These are phyloP conservation scores for Pimpla rufipes DNA, from an alignment of 2,888 invertebrate genomes.

Conservation along the genomic window DNA sequence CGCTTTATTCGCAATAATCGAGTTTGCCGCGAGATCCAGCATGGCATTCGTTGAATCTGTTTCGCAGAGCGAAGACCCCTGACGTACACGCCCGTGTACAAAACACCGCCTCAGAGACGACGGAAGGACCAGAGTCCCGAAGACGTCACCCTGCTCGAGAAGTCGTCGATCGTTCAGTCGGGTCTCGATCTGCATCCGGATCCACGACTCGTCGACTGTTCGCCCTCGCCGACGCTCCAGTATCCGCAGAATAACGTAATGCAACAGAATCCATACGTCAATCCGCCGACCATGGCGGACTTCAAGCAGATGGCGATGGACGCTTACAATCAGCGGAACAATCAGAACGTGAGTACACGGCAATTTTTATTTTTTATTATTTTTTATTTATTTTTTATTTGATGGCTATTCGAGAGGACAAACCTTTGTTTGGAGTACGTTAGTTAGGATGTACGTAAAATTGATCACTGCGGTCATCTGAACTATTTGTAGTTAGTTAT, in stretches of 20 bases:
- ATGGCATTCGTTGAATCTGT: slow-evolving; percentile 78
- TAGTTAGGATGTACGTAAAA: too few species aligned
- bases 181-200: slow-evolving; percentile 79
- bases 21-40: slow-evolving; percentile 63
- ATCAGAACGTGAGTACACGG: slow-evolving; percentile 79
- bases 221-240: slow-evolving; percentile 76
- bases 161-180: slow-evolving; percentile 80
- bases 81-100: slow-evolving; percentile 82
- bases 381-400: too few species aligned
- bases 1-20: slow-evolving; percentile 67
- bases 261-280: slow-evolving; percentile 76
- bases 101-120: slow-evolving; percentile 82
- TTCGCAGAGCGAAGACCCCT: slow-evolving; percentile 82
- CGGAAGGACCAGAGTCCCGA: slow-evolving; percentile 78
- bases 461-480: too few species aligned
- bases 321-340: slow-evolving; percentile 82
- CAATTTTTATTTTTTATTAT: not conserved
- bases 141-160: slow-evolving; percentile 78
- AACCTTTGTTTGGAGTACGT: too few species aligned
- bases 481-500: too few species aligned
- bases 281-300: slow-evolving; percentile 82
- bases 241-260: slow-evolving; percentile 75
- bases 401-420: too few species aligned
- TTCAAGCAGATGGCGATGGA: slow-evolving; percentile 84
- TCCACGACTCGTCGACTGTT: slow-evolving; percentile 77